These are phyloP conservation scores for Julus scandinavius DNA, from an alignment of 2,888 invertebrate species.

Conservation along the genomic window DNA sequence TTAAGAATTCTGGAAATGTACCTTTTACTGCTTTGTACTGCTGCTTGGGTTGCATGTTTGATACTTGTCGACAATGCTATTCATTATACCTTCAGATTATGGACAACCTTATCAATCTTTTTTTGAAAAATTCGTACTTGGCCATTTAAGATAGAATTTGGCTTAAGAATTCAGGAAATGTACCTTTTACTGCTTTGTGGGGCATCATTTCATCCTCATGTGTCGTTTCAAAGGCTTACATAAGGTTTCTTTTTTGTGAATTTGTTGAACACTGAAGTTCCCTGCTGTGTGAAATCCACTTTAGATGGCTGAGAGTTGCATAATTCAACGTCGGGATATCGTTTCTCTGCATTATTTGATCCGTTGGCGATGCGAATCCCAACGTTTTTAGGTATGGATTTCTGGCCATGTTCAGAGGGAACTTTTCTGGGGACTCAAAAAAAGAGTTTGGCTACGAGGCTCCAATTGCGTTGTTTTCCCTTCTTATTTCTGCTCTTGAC, in stretches of 20 bases:
- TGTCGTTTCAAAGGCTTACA: not conserved
- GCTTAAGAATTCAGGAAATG: not conserved
- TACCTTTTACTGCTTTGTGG: not conserved
- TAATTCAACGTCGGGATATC: slow-evolving; percentile 11
- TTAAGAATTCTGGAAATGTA: not conserved
- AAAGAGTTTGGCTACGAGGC: not conserved
- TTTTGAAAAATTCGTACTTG: not conserved
- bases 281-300: slow-evolving; percentile 20
- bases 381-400: not conserved
- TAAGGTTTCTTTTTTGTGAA: not conserved
- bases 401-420: not conserved
- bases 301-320: not conserved
- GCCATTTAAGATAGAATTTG: not conserved
- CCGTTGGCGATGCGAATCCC: not conserved
- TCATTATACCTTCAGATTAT: not conserved
- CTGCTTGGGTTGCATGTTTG: too few relatives aligned
- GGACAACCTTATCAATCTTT: not conserved
- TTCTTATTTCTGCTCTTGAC: slow-evolving; percentile 33
- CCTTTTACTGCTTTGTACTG: not conserved
- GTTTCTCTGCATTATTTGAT: slow-evolving; percentile 13
- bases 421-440: not conserved
- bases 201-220: not conserved
- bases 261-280: slow-evolving; percentile 23
- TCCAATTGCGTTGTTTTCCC: slow-evolving; percentile 24
- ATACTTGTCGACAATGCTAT: not conserved